Percentiles rank a stretch among this genome's conserved stretches.
These are phyloP conservation scores for Drosophila buzzatii DNA, from an alignment of 2,888 invertebrate species.

Conservation along the genomic window DNA sequence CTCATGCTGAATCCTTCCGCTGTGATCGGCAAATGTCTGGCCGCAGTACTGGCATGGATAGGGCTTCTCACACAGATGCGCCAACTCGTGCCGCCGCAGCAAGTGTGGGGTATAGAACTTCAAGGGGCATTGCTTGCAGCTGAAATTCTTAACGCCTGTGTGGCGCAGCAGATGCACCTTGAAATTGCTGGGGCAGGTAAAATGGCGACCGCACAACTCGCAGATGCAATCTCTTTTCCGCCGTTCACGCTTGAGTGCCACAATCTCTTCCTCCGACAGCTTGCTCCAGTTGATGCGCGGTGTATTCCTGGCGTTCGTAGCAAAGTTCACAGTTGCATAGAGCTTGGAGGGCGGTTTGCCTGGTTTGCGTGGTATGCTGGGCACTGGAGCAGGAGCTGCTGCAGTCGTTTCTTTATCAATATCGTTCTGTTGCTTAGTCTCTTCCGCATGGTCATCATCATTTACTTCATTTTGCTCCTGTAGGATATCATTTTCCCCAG, in stretches of 20 bases:
- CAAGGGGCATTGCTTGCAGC: slow-evolving; percentile 54
- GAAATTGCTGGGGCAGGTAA: slow-evolving; percentile 70
- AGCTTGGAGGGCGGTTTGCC: slow-evolving; percentile 17
- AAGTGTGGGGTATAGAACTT: slow-evolving; percentile 68
- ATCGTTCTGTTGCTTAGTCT: not conserved
- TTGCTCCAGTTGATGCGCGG: slow-evolving; percentile 65
- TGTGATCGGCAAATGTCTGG: slow-evolving; percentile 63
- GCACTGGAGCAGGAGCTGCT: not conserved
- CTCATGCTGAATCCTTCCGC: slow-evolving; percentile 69
- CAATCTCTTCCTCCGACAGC: slow-evolving; percentile 62
- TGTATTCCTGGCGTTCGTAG: slow-evolving; percentile 30
- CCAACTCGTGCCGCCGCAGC: slow-evolving; percentile 57
- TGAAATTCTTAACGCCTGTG: slow-evolving; percentile 56
- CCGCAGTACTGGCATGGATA: slow-evolving; percentile 65
- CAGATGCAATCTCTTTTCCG: slow-evolving; percentile 72
- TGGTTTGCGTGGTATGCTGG: not conserved
- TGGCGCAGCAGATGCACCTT: slow-evolving; percentile 69
- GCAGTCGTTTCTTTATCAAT: not conserved
- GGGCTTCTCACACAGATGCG: slow-evolving; percentile 54
- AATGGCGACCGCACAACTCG: slow-evolving; percentile 65
- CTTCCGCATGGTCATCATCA: not conserved
- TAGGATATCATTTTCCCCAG: not conserved
- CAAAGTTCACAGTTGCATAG: slow-evolving; percentile 53
- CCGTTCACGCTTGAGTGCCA: slow-evolving; percentile 61
- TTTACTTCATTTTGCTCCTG: slow-evolving; percentile 1